These are phyloP conservation scores for Macroteleia sp. DNA, from an alignment of 2,888 invertebrate genomes.

Conservation along the genomic window DNA sequence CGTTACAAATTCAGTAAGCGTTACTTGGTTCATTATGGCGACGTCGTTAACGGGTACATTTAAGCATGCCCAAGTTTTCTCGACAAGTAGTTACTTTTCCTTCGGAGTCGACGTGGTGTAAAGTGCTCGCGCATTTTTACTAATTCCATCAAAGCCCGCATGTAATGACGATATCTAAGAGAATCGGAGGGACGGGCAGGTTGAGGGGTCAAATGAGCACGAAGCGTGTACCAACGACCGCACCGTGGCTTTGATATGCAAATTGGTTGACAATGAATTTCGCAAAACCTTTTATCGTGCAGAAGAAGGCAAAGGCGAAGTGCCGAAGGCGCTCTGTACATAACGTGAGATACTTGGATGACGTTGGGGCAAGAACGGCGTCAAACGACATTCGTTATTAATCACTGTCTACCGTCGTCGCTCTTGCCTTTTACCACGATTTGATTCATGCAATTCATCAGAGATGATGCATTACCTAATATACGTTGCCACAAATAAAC, in stretches of 20 bases:
- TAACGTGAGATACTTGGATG: constrained; percentile 66
- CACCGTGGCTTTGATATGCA: constrained; percentile 80
- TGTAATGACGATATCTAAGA: constrained; percentile 63
- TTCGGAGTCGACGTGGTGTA: constrained; percentile 67
- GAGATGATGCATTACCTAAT: constrained; percentile 59
- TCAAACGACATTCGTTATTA: constrained; percentile 82
- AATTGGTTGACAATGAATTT: constrained; percentile 83
- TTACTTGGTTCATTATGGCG: constrained; percentile 63
- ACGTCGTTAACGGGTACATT: constrained; percentile 58
- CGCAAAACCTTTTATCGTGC: constrained; percentile 82
- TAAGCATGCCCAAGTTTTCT: constrained; percentile 63
- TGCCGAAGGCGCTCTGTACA: constrained; percentile 64
- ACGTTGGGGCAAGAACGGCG: constrained; percentile 74
- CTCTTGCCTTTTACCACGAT: constrained; percentile 61
- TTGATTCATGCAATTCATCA: constrained; percentile 66
- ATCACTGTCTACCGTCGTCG: constrained; percentile 81
- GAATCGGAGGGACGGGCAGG: constrained; percentile 49
- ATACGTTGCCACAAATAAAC: constrained; percentile 31
- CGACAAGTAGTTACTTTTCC: constrained; percentile 67
- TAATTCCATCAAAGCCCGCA: constrained; percentile 71
- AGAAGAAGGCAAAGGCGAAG: constrained; percentile 74
- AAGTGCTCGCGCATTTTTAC: constrained; percentile 73
- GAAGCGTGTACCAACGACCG: constrained; percentile 69
- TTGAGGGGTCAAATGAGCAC: constrained; percentile 68
- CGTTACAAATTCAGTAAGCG: constrained; percentile 65